phyloP scores from a whole-genome alignment of 1,140 invertebrate genomes.

The Macrosteles quadrilineatus region DNA sequence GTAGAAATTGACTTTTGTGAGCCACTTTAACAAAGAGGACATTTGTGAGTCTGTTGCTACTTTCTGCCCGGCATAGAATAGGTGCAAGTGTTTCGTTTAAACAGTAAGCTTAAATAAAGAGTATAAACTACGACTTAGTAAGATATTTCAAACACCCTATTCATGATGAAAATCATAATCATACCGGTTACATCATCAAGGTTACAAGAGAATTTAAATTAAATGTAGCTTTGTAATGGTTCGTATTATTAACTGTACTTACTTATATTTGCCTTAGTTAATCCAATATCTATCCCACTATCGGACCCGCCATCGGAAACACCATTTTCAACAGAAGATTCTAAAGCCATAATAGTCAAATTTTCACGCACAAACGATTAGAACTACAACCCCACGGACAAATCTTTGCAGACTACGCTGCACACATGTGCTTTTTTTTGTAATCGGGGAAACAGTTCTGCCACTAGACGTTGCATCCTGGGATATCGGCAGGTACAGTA shows the following conservation, averaged over 20 bases:
- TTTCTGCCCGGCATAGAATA: too few relatives aligned
- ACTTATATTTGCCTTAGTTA: not conserved
- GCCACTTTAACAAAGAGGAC: too few relatives aligned
- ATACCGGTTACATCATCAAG: slow-evolving; percentile 14
- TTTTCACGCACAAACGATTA: not conserved
- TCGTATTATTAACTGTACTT: not conserved
- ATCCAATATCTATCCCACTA: not conserved
- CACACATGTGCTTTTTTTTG: not conserved
- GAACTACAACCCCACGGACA: slow-evolving; percentile 12
- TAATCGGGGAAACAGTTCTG: not conserved
- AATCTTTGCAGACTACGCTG: slow-evolving; percentile 4
- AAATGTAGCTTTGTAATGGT: too few relatives aligned
- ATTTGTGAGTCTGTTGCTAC: too few relatives aligned
- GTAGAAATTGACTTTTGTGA: too few relatives aligned
- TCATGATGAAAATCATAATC: not conserved
- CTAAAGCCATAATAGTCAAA: slow-evolving; percentile 4
- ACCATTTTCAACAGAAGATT: slow-evolving; percentile 8
- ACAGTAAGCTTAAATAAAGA: too few relatives aligned
- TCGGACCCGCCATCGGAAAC: not conserved
- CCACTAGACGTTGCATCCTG: not conserved
- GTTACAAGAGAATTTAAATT: not conserved
- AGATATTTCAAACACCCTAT: too few relatives aligned
- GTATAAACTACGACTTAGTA: too few relatives aligned
- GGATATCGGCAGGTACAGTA: too few relatives aligned
- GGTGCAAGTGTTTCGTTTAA: too few relatives aligned